Percentiles rank a stretch among this genome's conserved stretches.
Evolutionary conservation across 2,113 vertebrate genomes (phyloP).

Genomic region (Tympanuchus pallidicinctus): DNA sequence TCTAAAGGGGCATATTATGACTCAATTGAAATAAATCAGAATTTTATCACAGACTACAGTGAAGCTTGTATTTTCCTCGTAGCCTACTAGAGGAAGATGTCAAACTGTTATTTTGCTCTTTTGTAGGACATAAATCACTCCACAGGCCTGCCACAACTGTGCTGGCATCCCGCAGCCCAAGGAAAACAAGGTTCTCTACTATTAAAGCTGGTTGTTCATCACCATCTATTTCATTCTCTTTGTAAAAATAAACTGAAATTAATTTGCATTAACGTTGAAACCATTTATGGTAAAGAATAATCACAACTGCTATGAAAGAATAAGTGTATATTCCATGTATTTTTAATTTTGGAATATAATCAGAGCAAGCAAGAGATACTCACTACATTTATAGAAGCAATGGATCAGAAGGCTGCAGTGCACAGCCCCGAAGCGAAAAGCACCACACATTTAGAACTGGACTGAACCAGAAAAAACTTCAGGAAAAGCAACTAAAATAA

Average conservation of each 20-base stretch:
- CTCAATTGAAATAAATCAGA: constrained; percentile 17
- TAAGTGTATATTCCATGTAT: not conserved
- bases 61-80: not conserved
- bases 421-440: not conserved
- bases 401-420: not conserved
- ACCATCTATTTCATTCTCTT: not conserved
- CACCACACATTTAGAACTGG: not conserved
- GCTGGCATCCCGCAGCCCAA: not conserved
- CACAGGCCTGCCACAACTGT: not conserved
- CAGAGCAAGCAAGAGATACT: not conserved
- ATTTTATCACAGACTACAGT: constrained; percentile 40
- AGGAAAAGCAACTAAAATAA: not conserved
- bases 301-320: not conserved
- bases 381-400: not conserved
- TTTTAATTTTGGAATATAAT: constrained; percentile 14
- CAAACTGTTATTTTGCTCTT: constrained; percentile 28
- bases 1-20: not conserved
- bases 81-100: not conserved
- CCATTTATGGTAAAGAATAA: not conserved
- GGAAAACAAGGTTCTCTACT: not conserved
- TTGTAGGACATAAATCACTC: not conserved
- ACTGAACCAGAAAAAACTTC: constrained; percentile 1
- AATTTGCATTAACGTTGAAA: not conserved
- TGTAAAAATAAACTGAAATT: not conserved
- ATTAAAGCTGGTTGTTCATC: not conserved